A percentile compares a stretch with the other conserved stretches of the same genome.
These are phyloP conservation scores for Sitta carolinensis DNA, from an alignment of 2,797 vertebrate genomes.

Conservation along the genomic window DNA sequence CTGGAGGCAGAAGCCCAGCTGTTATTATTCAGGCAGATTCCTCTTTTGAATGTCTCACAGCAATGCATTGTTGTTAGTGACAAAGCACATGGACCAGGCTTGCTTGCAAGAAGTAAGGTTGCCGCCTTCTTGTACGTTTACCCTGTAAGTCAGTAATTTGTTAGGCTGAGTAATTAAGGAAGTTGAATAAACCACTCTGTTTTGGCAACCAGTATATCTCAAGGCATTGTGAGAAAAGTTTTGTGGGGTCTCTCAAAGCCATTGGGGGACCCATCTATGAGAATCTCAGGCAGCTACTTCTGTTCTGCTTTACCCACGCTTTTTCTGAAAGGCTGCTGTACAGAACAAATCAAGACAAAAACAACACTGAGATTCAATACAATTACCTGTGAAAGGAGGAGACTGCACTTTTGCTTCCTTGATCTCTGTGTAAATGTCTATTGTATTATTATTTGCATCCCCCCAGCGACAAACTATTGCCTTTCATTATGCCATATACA, in stretches of 20 bases:
- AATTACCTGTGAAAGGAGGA: background rate
- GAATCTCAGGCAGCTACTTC: background rate
- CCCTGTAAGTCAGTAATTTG: background rate
- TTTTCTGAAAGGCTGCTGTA: background rate
- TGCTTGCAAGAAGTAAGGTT: background rate
- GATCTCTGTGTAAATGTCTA: background rate
- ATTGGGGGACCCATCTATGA: background rate
- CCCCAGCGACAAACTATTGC: background rate
- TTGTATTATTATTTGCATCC: background rate
- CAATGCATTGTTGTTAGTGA: background rate
- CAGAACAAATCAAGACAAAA: background rate
- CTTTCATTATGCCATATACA: background rate
- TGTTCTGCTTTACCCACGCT: background rate
- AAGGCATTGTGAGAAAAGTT: background rate
- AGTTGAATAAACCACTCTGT: background rate
- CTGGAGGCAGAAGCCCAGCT: background rate
- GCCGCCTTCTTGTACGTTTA: background rate
- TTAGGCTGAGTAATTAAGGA: background rate
- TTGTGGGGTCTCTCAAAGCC: background rate
- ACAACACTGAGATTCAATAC: background rate
- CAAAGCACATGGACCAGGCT: background rate
- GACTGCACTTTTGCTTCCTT: background rate
- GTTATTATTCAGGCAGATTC: background rate
- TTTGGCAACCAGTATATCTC: background rate
- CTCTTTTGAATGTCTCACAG: background rate